phyloP scores from a whole-genome alignment of 1,140 invertebrate species.

The Caerostris extrusa region DNA sequence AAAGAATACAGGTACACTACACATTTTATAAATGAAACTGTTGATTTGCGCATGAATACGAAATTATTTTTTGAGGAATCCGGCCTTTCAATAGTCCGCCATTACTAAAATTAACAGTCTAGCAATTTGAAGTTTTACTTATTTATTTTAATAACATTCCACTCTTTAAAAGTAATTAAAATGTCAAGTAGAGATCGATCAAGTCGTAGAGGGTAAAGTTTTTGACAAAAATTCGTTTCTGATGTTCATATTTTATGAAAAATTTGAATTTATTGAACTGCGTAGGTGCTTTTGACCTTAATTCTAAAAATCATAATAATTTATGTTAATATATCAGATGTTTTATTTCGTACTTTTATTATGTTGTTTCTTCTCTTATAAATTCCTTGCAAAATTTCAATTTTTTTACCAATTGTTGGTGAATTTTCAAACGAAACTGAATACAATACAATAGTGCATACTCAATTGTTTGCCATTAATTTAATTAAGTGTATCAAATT shows the following conservation, averaged over 20 bases:
- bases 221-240: background rate
- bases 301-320: background rate
- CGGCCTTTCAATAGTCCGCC: conserved; percentile 43
- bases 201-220: conserved; percentile 69
- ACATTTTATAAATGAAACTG: too few species aligned
- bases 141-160: background rate
- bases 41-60: conserved; percentile 31
- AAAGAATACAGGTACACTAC: too few species aligned
- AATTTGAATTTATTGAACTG: background rate
- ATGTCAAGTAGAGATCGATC: conserved; percentile 66
- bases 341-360: too few species aligned
- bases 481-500: too few species aligned
- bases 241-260: background rate
- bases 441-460: too few species aligned
- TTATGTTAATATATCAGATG: too few species aligned
- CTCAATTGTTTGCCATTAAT: too few species aligned
- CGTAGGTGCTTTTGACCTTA: conserved; percentile 15
- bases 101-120: background rate
- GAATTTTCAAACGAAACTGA: too few species aligned
- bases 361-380: too few species aligned
- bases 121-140: background rate
- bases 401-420: too few species aligned
- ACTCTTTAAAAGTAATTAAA: background rate
- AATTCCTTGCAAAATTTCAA: too few species aligned
- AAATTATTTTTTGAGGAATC: background rate